Base-by-base conservation (phyloP, 2,797 vertebrate species). In the Lindbergichthys nudifrons region DNA sequence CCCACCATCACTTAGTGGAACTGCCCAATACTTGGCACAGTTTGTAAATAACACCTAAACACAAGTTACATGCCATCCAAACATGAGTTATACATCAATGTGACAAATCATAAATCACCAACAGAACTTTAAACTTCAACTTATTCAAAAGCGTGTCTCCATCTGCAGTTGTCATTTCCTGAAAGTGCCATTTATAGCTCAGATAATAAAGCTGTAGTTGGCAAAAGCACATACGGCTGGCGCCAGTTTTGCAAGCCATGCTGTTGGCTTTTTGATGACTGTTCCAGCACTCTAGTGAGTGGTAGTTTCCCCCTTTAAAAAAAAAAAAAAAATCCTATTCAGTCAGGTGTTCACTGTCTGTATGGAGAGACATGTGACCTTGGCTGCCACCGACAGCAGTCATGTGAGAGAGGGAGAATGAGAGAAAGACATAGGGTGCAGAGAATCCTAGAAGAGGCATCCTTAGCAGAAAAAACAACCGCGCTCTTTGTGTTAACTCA, bases 331-430 rank as follows among this genome's bases (percentile, higher is more conserved):
- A 60, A 46, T 14, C 42, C 56, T 57, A 80, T 77, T 83, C 71
- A 81, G 85, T 89, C 86, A 89, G 73, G 85, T 91, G 83, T 54
- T 36, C 72, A 76, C 79, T 73, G 53, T 79, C 80, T 88, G 51
- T 79, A 74, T 42, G 82, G 67, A 59, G 61, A 30, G 82, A 74
- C 87, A 87, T 84, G 84, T 91, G 88, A 92, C 81, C 65, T 53
- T 60, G 64, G 63, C 71, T 76, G 41, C 54, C 70, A 58, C 46
- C 19, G 18, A 75, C 56, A 75, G 71, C 69, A 14, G 77, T 85
- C 88, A 88, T 86, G 87, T 88, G 88, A 87, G 67, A 52, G 65
- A 51, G 48, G 15, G 54, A 77, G 64, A 68, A 70, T 30, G 56
- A 65, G 47, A 45, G 64, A 79, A 70, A 72, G 21, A 65, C 19